phyloP scores from a whole-genome alignment of 2,113 vertebrate species.

The Columba janthina region DNA sequence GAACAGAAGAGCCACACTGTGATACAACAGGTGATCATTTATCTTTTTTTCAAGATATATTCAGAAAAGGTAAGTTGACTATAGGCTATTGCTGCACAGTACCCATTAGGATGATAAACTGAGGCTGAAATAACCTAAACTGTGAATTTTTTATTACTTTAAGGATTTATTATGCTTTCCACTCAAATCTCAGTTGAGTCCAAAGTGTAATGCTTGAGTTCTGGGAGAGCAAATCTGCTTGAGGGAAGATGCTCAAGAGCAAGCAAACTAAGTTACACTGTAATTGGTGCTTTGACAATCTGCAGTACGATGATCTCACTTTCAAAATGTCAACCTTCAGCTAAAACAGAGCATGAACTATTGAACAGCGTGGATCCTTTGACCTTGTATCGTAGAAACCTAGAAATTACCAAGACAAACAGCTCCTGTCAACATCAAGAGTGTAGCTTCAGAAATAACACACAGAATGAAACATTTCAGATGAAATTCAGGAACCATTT shows the following conservation, averaged over 20 bases:
- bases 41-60: background rate
- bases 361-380: background rate
- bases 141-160: background rate
- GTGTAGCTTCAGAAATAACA: background rate
- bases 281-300: background rate
- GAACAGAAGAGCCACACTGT: background rate
- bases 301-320: background rate
- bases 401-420: background rate
- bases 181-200: background rate
- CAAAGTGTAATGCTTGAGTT: background rate
- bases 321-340: background rate
- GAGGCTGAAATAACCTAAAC: background rate
- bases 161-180: background rate
- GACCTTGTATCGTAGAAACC: background rate
- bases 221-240: background rate
- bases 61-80: background rate
- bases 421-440: background rate
- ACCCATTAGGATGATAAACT: background rate
- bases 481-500: background rate
- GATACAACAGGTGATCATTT: background rate
- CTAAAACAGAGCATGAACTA: background rate
- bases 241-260: background rate
- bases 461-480: background rate
- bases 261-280: background rate
- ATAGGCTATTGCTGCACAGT: background rate